These are phyloP conservation scores for Lepilemur septentrionalis DNA, from an alignment of 2,797 vertebrate genomes.

Conservation along the genomic window DNA sequence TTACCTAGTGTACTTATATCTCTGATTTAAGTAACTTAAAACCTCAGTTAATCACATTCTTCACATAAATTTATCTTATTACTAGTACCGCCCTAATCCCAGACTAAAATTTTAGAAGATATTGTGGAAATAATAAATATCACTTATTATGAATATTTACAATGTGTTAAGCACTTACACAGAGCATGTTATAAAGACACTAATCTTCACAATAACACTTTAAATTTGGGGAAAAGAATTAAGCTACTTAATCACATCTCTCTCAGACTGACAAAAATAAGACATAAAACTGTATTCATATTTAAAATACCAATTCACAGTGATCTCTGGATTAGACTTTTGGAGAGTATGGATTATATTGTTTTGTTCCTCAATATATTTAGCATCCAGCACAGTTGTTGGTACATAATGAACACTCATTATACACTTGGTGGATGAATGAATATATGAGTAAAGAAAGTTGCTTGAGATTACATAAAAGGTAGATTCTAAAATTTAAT, in stretches of 20 bases:
- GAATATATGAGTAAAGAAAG: background rate
- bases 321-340: background rate
- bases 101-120: constrained; percentile 12
- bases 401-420: background rate
- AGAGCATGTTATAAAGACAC: background rate
- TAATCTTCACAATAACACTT: background rate
- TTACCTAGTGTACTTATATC: background rate
- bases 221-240: constrained; percentile 8
- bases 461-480: constrained; percentile 15
- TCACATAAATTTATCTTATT: constrained; percentile 25
- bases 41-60: constrained; percentile 19
- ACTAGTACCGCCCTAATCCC: background rate
- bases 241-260: constrained; percentile 6
- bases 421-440: background rate
- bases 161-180: background rate
- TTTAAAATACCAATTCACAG: constrained; percentile 21
- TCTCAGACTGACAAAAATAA: background rate
- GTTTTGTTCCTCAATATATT: background rate
- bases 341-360: background rate
- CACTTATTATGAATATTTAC: constrained; percentile 28
- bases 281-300: background rate
- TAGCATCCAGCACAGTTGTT: background rate
- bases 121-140: background rate
- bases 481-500: constrained; percentile 3
- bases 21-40: constrained; percentile 20